Evolutionary conservation across 2,797 vertebrate species (phyloP), one percentile per base, ranked within the genome.

Genomic region (Taenioides sp.): DNA sequence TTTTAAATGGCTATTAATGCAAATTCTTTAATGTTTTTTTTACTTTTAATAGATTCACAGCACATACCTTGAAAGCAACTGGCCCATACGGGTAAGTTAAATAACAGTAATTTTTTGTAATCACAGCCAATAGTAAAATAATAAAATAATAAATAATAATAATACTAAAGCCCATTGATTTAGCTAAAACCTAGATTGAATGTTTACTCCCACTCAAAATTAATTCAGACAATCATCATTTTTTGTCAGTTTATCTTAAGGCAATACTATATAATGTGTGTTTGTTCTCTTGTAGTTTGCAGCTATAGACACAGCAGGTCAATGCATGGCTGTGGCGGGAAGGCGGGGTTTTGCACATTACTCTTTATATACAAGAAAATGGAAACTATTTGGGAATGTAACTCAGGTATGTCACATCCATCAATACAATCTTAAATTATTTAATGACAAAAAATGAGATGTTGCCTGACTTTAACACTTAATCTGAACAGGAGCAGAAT

Each of bases 321-420:
- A 98, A 88, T 97, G 96, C 92, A 94, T 99, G 90, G 96, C 97
- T 80, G 95, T 99, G 66, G 97, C 96, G 72, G 98, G 97, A 79
- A 96, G 95, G 79, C 96, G 95, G 88, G 98, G 98, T 78, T 97
- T 99, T 95, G 98, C 96, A 92, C 97, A 99, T 92, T 99, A 98
- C 89, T 98, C 97, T 66, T 93, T 98, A 86, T 94, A 95, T 82
- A 97, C 94, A 81, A 96, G 98, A 89, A 99, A 98, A 92, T 99
- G 97, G 98, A 99, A 99, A 83, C 92, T 99, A 71, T 99, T 99
- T 88, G 98, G 98, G 83, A 99, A 99, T 79, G 95, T 99, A 88
- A 98, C 97, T 82, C 98, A 99, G 96, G 98, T 98, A 85, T 2
- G 72, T 66, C 20, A 65, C 12, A 25, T 23, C 50, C 16, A 16